Evolutionary conservation across 2,888 invertebrate species (phyloP).

Genomic region (Folsomia manolachei): DNA sequence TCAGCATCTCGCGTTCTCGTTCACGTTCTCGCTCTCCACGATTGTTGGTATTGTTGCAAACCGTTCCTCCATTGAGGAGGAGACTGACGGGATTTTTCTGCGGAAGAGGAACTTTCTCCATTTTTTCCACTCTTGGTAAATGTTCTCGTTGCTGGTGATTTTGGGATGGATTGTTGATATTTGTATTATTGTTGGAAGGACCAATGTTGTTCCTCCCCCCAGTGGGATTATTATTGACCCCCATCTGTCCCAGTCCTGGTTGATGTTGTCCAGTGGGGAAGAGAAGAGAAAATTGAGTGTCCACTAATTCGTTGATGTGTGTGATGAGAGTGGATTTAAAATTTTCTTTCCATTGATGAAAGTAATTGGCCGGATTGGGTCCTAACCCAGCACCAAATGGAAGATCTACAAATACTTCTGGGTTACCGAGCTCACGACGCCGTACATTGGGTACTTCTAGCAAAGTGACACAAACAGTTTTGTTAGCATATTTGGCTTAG

Average conservation of each 20-base stretch:
- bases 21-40: conserved; percentile 33
- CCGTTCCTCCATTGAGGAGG: conserved; percentile 28
- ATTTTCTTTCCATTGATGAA: conserved; percentile 42
- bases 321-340: conserved; percentile 45
- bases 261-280: conserved; percentile 58
- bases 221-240: neutral
- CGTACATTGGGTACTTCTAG: too few relatives aligned
- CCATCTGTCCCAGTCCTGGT: conserved; percentile 63
- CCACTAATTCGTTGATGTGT: conserved; percentile 47
- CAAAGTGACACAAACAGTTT: too few relatives aligned
- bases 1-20: conserved; percentile 10
- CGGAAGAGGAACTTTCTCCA: conserved; percentile 7
- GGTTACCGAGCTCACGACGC: neutral
- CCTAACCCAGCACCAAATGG: neutral
- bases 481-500: too few relatives aligned
- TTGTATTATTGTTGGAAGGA: neutral
- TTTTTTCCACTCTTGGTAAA: conserved; percentile 4
- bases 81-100: conserved; percentile 16
- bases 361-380: conserved; percentile 13
- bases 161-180: conserved; percentile 6
- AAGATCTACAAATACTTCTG: conserved; percentile 2
- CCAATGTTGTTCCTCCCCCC: neutral
- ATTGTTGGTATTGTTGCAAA: conserved; percentile 26
- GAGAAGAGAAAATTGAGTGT: conserved; percentile 45
- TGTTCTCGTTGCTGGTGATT: conserved; percentile 17